Conservation (phyloP, 2,888 invertebrate genomes). For the Acronicta aceris region DNA sequence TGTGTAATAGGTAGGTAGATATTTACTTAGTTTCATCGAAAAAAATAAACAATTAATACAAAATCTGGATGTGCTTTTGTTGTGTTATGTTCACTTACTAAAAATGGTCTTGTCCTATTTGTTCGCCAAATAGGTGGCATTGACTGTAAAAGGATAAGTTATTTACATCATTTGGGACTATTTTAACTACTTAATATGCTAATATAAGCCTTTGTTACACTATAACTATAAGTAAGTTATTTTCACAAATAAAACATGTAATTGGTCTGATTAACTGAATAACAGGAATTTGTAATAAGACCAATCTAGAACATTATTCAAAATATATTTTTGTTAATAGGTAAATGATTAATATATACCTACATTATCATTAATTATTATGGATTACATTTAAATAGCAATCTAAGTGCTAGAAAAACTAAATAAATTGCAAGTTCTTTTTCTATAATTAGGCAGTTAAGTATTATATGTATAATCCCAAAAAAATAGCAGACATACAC, state of each 20-base stretch:
- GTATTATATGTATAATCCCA: slow-evolving; percentile 5
- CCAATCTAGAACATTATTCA: no score
- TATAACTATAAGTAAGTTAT: no score
- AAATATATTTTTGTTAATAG: no score
- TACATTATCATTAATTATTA: background rate
- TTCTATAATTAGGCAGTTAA: slow-evolving; percentile 18
- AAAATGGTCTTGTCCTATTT: background rate
- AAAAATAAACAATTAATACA: background rate
- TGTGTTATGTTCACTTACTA: slow-evolving; percentile 20
- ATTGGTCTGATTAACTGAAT: no score
- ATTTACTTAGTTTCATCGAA: no score
- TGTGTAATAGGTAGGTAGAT: no score
- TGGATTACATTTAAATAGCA: slow-evolving; percentile 16
- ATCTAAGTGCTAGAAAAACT: slow-evolving; percentile 22
- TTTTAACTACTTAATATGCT: no score
- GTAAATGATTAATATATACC: no score
- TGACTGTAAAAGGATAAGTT: slow-evolving; percentile 33
- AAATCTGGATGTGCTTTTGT: background rate
- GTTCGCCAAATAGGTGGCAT: background rate
- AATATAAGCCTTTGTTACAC: no score
- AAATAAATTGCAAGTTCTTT: slow-evolving; percentile 56
- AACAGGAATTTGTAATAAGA: no score
- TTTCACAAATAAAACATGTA: no score
- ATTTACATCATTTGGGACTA: background rate
- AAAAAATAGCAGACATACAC: slow-evolving; percentile 72